Evolutionary conservation across 2,888 invertebrate species (phyloP).

Genomic region (Helleia helle): DNA sequence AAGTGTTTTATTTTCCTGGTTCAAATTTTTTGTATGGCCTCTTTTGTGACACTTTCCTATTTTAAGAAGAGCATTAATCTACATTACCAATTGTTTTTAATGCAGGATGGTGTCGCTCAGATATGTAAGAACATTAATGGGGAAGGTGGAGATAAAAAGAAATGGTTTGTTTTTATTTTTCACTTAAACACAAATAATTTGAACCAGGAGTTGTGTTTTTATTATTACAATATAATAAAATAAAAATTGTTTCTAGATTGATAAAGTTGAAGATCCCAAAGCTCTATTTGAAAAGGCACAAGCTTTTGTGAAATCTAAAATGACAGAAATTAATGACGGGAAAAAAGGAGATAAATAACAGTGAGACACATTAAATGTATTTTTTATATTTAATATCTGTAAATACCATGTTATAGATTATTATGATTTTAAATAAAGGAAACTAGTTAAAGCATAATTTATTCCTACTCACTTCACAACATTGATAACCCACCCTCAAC

Average conservation of each 20-base stretch:
- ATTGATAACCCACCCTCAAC: slow-evolving; percentile 87
- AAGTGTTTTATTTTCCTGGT: slow-evolving; percentile 17
- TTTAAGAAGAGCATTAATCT: slow-evolving; percentile 8
- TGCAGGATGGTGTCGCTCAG: slow-evolving; percentile 40
- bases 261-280: slow-evolving; percentile 88
- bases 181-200: slow-evolving; percentile 26
- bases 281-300: slow-evolving; percentile 81
- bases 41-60: slow-evolving; percentile 25
- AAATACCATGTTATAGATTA: slow-evolving; percentile 46
- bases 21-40: slow-evolving; percentile 27
- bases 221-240: background rate
- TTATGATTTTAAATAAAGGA: slow-evolving; percentile 39
- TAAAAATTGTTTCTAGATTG: slow-evolving; percentile 76
- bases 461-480: slow-evolving; percentile 44
- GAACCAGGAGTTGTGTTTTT: slow-evolving; percentile 42
- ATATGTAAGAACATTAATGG: slow-evolving; percentile 40
- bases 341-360: slow-evolving; percentile 28
- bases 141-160: slow-evolving; percentile 45
- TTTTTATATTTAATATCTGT: slow-evolving; percentile 35
- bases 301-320: slow-evolving; percentile 79
- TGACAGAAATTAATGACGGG: slow-evolving; percentile 52
- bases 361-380: slow-evolving; percentile 20
- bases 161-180: slow-evolving; percentile 49
- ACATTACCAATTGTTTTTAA: slow-evolving; percentile 24
- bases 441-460: slow-evolving; percentile 35